These are phyloP conservation scores for Drosophila algonquin DNA, from an alignment of 2,888 invertebrate genomes.

Conservation along the genomic window DNA sequence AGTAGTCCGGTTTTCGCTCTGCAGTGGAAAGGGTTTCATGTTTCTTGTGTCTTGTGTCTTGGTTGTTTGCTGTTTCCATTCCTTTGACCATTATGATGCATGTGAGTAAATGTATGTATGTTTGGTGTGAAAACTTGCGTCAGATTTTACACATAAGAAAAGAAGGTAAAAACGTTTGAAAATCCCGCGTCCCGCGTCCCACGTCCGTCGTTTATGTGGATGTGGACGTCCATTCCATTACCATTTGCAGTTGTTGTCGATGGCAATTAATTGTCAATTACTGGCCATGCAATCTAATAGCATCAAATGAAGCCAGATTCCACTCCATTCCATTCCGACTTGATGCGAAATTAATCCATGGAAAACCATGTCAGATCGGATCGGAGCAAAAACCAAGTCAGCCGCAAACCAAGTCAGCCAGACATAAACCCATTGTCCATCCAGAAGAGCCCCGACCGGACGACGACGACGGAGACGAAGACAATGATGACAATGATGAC, in stretches of 20 bases:
- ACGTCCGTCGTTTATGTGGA: not conserved
- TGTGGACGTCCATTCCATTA: constrained; percentile 24
- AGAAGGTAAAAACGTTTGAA: not conserved
- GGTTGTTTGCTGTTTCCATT: constrained; percentile 9
- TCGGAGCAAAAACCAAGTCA: not conserved
- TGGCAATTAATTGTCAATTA: constrained; percentile 67
- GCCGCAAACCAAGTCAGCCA: not conserved
- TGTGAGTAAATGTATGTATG: not conserved
- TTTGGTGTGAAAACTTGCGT: constrained; percentile 40
- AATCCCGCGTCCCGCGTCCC: not conserved
- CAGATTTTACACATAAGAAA: constrained; percentile 38
- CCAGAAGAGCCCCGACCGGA: constrained; percentile 44
- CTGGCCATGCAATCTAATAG: constrained; percentile 58
- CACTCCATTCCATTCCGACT: not conserved
- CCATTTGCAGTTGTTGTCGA: constrained; percentile 38
- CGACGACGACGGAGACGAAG: constrained; percentile 44
- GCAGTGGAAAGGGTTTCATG: constrained; percentile 3
- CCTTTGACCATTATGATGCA: constrained; percentile 6
- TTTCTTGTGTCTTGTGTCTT: constrained; percentile 16
- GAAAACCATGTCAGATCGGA: not conserved
- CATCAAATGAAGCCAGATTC: constrained; percentile 46
- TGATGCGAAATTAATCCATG: constrained; percentile 14
- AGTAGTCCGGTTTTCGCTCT: not conserved
- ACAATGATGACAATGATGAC: constrained; percentile 59
- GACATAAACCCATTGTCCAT: constrained; percentile 49